A percentile compares a stretch with the other conserved stretches of the same genome.
These are phyloP conservation scores for Fragum fragum DNA, from an alignment of 2,888 invertebrate genomes.

Conservation along the genomic window DNA sequence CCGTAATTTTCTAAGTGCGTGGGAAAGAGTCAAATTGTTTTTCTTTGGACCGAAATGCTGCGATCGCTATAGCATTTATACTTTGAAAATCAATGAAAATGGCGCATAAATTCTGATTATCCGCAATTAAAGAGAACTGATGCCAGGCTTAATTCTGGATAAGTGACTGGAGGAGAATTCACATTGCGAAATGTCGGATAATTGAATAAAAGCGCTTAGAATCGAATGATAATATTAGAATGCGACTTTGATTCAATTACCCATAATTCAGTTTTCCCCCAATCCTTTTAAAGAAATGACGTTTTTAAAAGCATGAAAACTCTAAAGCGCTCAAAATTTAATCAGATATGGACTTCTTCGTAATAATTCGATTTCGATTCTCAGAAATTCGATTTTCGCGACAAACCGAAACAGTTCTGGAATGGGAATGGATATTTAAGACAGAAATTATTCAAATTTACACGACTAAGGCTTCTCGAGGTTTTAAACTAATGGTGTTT, in stretches of 20 bases:
- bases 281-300: constrained; percentile 68
- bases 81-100: constrained; percentile 45
- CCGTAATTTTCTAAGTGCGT: too few species aligned
- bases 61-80: constrained; percentile 16
- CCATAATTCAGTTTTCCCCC: constrained; percentile 48
- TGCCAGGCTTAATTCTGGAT: constrained; percentile 52
- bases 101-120: constrained; percentile 63
- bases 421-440: constrained; percentile 46
- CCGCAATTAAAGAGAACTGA: constrained; percentile 56
- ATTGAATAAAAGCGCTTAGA: constrained; percentile 62
- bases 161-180: constrained; percentile 56
- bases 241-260: constrained; percentile 64
- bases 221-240: constrained; percentile 67
- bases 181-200: constrained; percentile 47
- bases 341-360: constrained; percentile 55
- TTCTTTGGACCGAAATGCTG: constrained; percentile 33
- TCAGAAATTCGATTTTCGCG: constrained; percentile 35
- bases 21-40: constrained; percentile 31
- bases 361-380: constrained; percentile 37
- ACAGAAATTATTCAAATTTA: constrained; percentile 34
- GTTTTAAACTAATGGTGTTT: constrained; percentile 40
- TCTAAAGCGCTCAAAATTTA: constrained; percentile 68
- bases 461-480: constrained; percentile 17
- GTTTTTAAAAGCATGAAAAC: constrained; percentile 70
- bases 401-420: constrained; percentile 56